A percentile compares a stretch with the other conserved stretches of the same genome.
Evolutionary conservation across 1,140 invertebrate species (phyloP).

Genomic region (Cepaea nemoralis): DNA sequence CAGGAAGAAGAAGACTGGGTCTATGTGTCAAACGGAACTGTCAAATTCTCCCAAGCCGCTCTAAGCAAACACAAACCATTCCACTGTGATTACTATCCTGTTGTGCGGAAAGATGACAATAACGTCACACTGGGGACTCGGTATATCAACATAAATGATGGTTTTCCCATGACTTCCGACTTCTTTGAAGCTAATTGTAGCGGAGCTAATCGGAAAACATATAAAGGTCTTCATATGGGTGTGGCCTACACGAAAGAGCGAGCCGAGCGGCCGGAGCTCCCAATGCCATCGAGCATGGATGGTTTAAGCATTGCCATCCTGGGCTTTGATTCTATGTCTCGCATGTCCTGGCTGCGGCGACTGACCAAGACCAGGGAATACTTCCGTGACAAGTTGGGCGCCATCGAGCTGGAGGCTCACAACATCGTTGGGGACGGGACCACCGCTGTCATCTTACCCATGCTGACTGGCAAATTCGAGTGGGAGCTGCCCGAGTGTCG

Average conservation of each 20-base stretch:
- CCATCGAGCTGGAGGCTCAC: slow-evolving; percentile 82
- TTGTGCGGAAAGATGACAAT: slow-evolving; percentile 48
- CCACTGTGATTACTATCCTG: slow-evolving; percentile 54
- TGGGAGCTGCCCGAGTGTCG: slow-evolving; percentile 41
- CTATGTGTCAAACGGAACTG: slow-evolving; percentile 51
- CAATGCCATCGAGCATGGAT: neutral
- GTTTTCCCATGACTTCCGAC: slow-evolving; percentile 50
- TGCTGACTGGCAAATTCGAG: slow-evolving; percentile 75
- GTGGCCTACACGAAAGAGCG: slow-evolving; percentile 48
- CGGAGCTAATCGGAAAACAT: slow-evolving; percentile 48
- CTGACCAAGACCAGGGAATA: slow-evolving; percentile 85
- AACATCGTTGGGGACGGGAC: slow-evolving; percentile 95
- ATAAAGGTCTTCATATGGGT: slow-evolving; percentile 61
- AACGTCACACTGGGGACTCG: slow-evolving; percentile 26
- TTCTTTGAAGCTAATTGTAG: slow-evolving; percentile 59
- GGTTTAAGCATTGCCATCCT: slow-evolving; percentile 13
- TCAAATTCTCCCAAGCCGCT: slow-evolving; percentile 45
- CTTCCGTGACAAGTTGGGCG: slow-evolving; percentile 79
- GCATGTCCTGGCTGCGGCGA: slow-evolving; percentile 87
- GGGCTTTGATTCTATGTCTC: slow-evolving; percentile 90
- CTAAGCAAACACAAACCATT: slow-evolving; percentile 49
- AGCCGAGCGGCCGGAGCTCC: neutral
- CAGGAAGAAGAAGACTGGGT: slow-evolving; percentile 70
- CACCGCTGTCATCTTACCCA: slow-evolving; percentile 89
- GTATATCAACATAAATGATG: slow-evolving; percentile 48